Evolutionary conservation across 2,888 invertebrate species (phyloP).

Genomic region (Leucophora obtusa): DNA sequence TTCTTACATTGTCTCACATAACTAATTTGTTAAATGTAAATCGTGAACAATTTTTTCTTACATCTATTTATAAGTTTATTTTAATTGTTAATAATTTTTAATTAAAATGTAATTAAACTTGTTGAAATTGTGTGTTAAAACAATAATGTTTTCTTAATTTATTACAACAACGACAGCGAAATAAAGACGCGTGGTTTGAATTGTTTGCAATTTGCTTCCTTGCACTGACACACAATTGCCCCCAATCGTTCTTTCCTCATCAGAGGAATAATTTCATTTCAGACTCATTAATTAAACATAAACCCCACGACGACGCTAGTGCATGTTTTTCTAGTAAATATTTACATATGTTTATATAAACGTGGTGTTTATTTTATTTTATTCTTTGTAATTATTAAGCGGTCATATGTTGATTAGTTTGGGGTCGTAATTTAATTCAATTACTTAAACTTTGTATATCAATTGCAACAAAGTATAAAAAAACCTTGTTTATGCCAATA

Average conservation of each 20-base stretch:
- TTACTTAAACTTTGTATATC: conserved; percentile 38
- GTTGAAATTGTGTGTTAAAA: conserved; percentile 29
- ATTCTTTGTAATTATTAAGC: conserved; percentile 9
- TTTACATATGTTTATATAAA: conserved; percentile 5
- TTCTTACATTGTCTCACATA: conserved; percentile 26
- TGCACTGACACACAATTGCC: conserved; percentile 23
- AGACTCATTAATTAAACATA: conserved; percentile 51
- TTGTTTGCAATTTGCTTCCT: conserved; percentile 57
- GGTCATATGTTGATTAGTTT: conserved; percentile 40
- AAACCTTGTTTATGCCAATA: background rate
- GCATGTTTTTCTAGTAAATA: background rate
- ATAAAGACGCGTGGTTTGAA: conserved; percentile 38
- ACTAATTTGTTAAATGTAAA: background rate
- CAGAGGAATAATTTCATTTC: conserved; percentile 5
- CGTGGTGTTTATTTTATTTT: background rate
- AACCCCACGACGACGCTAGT: background rate
- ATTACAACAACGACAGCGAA: conserved; percentile 5
- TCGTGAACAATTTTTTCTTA: no score
- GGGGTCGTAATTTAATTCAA: conserved; percentile 48
- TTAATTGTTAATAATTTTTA: conserved; percentile 57
- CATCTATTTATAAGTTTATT: conserved; percentile 41
- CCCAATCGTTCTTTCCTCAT: background rate
- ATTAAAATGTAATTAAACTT: conserved; percentile 58
- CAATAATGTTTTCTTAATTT: conserved; percentile 31
- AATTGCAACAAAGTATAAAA: conserved; percentile 37